Evolutionary conservation across 1,140 invertebrate genomes (phyloP).

Genomic region (Spodoptera litura): DNA sequence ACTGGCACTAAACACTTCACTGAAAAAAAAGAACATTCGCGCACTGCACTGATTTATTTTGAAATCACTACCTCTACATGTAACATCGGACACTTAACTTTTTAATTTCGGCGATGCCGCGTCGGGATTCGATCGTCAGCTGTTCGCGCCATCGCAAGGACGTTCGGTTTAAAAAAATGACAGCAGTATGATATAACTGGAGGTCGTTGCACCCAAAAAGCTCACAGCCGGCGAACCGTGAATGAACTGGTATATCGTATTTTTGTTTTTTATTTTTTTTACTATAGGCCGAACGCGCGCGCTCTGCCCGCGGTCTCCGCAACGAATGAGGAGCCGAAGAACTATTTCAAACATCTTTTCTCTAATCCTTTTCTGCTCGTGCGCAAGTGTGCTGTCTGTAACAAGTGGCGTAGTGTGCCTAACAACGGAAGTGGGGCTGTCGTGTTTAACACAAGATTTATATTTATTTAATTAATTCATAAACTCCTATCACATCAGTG

Average conservation of each 20-base stretch:
- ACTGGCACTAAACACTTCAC: conserved; percentile 51
- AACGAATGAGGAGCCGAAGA: conserved; percentile 79
- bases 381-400: conserved; percentile 71
- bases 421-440: conserved; percentile 69
- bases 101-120: conserved; percentile 21
- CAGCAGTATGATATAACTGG: conserved; percentile 61
- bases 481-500: conserved; percentile 36
- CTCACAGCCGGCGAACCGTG: conserved; percentile 64
- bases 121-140: conserved; percentile 64
- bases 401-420: conserved; percentile 69
- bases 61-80: conserved; percentile 15
- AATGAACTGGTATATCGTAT: conserved; percentile 70
- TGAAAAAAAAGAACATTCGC: conserved; percentile 29
- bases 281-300: conserved; percentile 63
- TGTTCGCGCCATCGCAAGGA: conserved; percentile 75
- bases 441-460: conserved; percentile 60
- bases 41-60: conserved; percentile 24
- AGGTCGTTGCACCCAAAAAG: conserved; percentile 70
- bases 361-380: conserved; percentile 78
- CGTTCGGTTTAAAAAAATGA: conserved; percentile 70
- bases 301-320: conserved; percentile 74
- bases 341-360: conserved; percentile 83
- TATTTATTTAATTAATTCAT: conserved; percentile 46
- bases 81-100: conserved; percentile 33
- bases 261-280: conserved; percentile 58